phyloP scores from a whole-genome alignment of 2,113 vertebrate genomes.

The Oxyruncus cristatus region DNA sequence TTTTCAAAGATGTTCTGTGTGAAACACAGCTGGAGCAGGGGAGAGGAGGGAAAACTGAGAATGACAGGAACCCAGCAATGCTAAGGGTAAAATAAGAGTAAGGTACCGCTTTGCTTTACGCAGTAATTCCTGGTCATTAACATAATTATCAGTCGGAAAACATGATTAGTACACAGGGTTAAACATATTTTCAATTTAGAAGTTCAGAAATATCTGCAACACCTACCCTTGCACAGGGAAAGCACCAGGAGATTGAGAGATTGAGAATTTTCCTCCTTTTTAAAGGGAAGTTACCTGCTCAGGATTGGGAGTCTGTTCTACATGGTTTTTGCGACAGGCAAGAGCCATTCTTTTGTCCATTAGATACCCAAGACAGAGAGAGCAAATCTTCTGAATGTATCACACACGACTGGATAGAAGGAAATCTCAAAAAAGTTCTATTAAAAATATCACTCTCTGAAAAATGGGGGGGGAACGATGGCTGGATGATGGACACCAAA shows the following conservation, averaged over 20 bases:
- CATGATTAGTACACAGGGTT: not conserved
- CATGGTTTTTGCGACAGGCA: not conserved
- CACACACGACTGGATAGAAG: not conserved
- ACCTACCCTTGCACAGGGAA: not conserved
- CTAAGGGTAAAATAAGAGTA: not conserved
- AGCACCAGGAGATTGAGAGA: not conserved
- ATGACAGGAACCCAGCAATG: not conserved
- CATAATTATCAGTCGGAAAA: not conserved
- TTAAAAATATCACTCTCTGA: not conserved
- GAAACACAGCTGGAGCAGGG: not conserved
- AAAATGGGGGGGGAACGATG: not conserved
- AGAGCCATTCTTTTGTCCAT: not conserved
- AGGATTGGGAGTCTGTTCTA: not conserved
- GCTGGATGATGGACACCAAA: not conserved
- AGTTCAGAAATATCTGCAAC: not conserved
- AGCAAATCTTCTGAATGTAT: not conserved
- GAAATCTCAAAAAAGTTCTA: not conserved
- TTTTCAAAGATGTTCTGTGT: not conserved
- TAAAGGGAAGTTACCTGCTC: not conserved
- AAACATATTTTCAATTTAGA: not conserved
- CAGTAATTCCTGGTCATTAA: not conserved
- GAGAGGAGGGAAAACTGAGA: not conserved
- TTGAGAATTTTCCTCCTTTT: not conserved
- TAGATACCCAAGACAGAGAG: not conserved
- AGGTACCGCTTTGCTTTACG: not conserved